Evolutionary conservation across 2,113 vertebrate species (phyloP), one percentile per base, ranked within the genome.

Genomic region (Myxocyprinus asiaticus): DNA sequence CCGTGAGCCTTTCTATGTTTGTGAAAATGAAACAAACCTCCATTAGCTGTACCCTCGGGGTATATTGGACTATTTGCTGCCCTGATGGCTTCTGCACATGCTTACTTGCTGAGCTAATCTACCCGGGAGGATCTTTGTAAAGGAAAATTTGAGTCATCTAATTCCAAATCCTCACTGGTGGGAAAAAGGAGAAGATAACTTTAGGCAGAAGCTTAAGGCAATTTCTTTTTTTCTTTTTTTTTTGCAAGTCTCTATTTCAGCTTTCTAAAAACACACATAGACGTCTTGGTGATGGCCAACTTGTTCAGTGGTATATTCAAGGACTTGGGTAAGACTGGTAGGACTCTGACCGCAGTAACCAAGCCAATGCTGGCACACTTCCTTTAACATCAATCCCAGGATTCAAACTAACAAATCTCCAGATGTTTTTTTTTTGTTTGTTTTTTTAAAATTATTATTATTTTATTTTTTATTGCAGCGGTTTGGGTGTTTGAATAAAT

Each of bases 121-220:
- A 73, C 70, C 70, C 70, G 11, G 48, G 70, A 73, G 15, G 70
- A 73, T 61, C 70, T 61, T 62, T 44, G 47, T 33, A 71, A 71
- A 33, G 44, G 53, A 58, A 73, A 61, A 12, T 61, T 62, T 73
- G 70, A 73, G 70, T 73, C 56, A 73, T 73, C 70, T 72, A 72
- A 72, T 48, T 73, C 70, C 70, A 73, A 73, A 61, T 73, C 44
- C 56, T 62, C 69, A 12, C 43, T 73, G 56, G 42, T 44, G 12
- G n/a, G 47, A 56, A 73, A 48, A 9, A 12, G 70, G 70, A n/a
- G 44, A 55, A 6, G 50, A 72, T 8, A 72, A 47, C 14, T 59
- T 59, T 72, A n/a, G 55, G 70, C 45, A 55, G 9, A 22, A 61
- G 56, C 53, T 44, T 44, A 47, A 12, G 43, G 43, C 15, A 33